A percentile compares a stretch with the other conserved stretches of the same genome.
These are phyloP conservation scores for Seira ritae DNA, from an alignment of 2,888 invertebrate genomes.

Conservation along the genomic window DNA sequence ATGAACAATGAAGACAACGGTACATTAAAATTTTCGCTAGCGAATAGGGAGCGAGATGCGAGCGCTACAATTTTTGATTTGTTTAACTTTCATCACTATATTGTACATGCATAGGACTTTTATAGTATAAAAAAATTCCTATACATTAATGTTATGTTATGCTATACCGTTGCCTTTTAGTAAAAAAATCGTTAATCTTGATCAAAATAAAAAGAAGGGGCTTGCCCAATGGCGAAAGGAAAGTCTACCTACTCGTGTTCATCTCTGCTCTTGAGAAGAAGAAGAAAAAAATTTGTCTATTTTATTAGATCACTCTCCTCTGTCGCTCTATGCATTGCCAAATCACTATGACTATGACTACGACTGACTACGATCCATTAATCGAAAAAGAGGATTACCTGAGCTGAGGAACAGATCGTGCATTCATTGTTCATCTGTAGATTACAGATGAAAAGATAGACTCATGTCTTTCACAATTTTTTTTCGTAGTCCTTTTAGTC, in stretches of 20 bases:
- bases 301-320: slow-evolving; percentile 1
- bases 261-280: background rate
- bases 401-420: no score
- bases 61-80: slow-evolving; percentile 57
- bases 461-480: no score
- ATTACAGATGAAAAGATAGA: no score
- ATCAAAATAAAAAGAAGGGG: slow-evolving; percentile 50
- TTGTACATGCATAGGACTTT: no score
- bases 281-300: background rate
- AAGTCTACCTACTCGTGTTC: no score
- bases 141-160: background rate
- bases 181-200: slow-evolving; percentile 58
- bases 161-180: slow-evolving; percentile 11
- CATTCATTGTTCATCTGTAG: no score
- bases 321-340: no score
- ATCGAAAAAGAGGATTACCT: no score
- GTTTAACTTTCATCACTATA: slow-evolving; percentile 55
- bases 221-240: slow-evolving; percentile 39
- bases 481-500: no score
- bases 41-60: slow-evolving; percentile 52
- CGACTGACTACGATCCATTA: background rate
- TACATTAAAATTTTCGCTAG: slow-evolving; percentile 19
- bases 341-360: no score
- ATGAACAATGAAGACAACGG: slow-evolving; percentile 24
- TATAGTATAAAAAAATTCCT: no score